Evolutionary conservation across 1,140 invertebrate genomes (phyloP).

Genomic region (Hyles euphorbiae): DNA sequence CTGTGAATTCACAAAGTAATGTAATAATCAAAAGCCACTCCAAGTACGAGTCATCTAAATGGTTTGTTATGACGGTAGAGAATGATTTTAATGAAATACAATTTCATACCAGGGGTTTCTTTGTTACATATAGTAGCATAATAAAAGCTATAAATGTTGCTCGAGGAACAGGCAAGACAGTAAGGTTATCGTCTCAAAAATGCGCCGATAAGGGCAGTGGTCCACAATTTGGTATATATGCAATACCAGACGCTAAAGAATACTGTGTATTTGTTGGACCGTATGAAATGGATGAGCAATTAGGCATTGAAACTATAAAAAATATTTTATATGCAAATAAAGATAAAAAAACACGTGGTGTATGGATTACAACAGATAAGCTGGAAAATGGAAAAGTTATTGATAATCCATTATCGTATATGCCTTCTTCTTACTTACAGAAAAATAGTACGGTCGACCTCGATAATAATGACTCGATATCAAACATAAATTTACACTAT

Average conservation of each 20-base stretch:
- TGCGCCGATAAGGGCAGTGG: constrained; percentile 25
- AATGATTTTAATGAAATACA: constrained; percentile 63
- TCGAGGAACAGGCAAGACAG: constrained; percentile 50
- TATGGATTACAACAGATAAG: constrained; percentile 61
- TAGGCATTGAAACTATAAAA: constrained; percentile 60
- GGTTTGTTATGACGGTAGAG: constrained; percentile 66
- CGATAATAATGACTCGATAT: no score
- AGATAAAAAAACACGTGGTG: constrained; percentile 41
- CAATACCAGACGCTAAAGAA: constrained; percentile 46
- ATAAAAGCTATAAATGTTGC: constrained; percentile 56
- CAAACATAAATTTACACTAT: no score
- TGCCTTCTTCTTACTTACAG: constrained; percentile 27
- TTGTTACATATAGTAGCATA: constrained; percentile 59
- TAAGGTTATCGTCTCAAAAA: constrained; percentile 53
- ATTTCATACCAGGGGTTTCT: constrained; percentile 59
- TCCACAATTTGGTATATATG: constrained; percentile 64
- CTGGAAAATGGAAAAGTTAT: constrained; percentile 55
- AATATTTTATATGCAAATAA: constrained; percentile 14
- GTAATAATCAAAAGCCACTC: not conserved
- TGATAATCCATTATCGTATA: constrained; percentile 57
- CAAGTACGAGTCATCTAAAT: constrained; percentile 37
- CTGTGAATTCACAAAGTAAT: not conserved
- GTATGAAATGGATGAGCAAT: constrained; percentile 52
- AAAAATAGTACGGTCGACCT: no score
- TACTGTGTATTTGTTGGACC: constrained; percentile 60